Percentiles rank a stretch among this genome's conserved stretches.
phyloP scores from a whole-genome alignment of 2,113 vertebrate genomes.

The Scatophagus argus region DNA sequence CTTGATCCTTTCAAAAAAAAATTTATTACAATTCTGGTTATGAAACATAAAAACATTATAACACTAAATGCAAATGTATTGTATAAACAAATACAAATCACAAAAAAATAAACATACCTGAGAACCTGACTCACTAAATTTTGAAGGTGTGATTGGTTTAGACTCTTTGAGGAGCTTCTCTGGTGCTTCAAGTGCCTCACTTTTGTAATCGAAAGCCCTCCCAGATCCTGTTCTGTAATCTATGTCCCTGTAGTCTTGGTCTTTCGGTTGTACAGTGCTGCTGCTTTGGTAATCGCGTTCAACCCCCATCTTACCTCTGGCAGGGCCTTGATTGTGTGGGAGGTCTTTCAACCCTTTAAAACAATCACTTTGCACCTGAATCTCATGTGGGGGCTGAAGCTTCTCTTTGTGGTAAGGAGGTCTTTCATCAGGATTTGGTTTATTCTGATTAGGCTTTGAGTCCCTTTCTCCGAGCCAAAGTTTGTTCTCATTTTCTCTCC shows the following conservation, averaged over 20 bases:
- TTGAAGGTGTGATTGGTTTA: conserved; percentile 67
- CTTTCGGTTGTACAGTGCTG: conserved; percentile 87
- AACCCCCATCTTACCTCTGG: conserved; percentile 53
- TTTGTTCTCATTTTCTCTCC: conserved; percentile 73
- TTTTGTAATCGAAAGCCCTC: conserved; percentile 89
- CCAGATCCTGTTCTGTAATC: conserved; percentile 91
- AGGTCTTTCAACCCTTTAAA: conserved; percentile 76
- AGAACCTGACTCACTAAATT: conserved; percentile 79
- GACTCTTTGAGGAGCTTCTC: conserved; percentile 84
- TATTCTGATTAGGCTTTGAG: conserved; percentile 65
- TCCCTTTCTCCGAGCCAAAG: conserved; percentile 76
- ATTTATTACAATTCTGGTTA: conserved; percentile 47
- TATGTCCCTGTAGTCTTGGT: conserved; percentile 95
- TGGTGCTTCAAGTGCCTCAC: conserved; percentile 85
- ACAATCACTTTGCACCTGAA: conserved; percentile 59
- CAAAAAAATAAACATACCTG: conserved; percentile 71
- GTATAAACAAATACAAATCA: background rate
- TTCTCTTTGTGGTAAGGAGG: conserved; percentile 71
- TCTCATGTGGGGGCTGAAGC: conserved; percentile 47
- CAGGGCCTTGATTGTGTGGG: conserved; percentile 60
- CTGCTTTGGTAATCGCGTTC: conserved; percentile 85
- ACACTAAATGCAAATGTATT: background rate
- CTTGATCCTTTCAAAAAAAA: conserved; percentile 89
- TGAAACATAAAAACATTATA: conserved; percentile 20
- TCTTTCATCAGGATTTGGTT: conserved; percentile 59